phyloP scores from a whole-genome alignment of 1,140 invertebrate genomes.

The Anadara kagoshimensis region DNA sequence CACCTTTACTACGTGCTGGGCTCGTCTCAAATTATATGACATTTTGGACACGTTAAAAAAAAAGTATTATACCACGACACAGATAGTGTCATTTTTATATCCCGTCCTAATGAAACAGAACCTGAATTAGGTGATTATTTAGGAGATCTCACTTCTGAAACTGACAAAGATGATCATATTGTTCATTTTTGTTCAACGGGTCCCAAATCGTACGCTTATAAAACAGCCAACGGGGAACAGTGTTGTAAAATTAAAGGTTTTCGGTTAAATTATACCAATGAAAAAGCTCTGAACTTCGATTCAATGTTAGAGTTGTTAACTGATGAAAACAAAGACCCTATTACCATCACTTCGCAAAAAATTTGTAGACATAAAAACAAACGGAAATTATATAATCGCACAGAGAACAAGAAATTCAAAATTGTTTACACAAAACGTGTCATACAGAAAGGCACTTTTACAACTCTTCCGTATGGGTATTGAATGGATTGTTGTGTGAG shows the following conservation, averaged over 20 bases:
- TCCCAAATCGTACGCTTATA: slow-evolving; percentile 18
- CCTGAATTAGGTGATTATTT: slow-evolving; percentile 5
- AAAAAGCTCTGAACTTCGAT: slow-evolving; percentile 17
- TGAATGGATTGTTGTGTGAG: slow-evolving; percentile 5
- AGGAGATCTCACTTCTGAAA: slow-evolving; percentile 25
- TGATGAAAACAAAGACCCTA: background rate
- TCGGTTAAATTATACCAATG: slow-evolving; percentile 18
- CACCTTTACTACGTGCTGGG: slow-evolving; percentile 69
- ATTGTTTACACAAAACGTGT: slow-evolving; percentile 24
- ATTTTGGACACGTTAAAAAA: slow-evolving; percentile 53
- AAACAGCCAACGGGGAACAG: slow-evolving; percentile 15
- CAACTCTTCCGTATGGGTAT: slow-evolving; percentile 33
- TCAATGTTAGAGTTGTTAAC: background rate
- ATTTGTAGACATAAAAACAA: slow-evolving; percentile 17
- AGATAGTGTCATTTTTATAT: slow-evolving; percentile 52
- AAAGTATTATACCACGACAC: slow-evolving; percentile 73
- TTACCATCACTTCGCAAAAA: slow-evolving; percentile 19
- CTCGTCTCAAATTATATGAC: slow-evolving; percentile 61
- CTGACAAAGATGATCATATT: slow-evolving; percentile 26
- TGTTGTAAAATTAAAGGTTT: slow-evolving; percentile 29
- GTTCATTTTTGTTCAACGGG: slow-evolving; percentile 13
- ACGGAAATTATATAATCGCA: slow-evolving; percentile 15
- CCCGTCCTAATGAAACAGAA: slow-evolving; percentile 6
- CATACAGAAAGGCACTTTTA: slow-evolving; percentile 7
- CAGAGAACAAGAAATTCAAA: slow-evolving; percentile 19